A percentile compares a stretch with the other conserved stretches of the same genome.
Evolutionary conservation across 2,113 vertebrate species (phyloP).

Genomic region (Strix uralensis): DNA sequence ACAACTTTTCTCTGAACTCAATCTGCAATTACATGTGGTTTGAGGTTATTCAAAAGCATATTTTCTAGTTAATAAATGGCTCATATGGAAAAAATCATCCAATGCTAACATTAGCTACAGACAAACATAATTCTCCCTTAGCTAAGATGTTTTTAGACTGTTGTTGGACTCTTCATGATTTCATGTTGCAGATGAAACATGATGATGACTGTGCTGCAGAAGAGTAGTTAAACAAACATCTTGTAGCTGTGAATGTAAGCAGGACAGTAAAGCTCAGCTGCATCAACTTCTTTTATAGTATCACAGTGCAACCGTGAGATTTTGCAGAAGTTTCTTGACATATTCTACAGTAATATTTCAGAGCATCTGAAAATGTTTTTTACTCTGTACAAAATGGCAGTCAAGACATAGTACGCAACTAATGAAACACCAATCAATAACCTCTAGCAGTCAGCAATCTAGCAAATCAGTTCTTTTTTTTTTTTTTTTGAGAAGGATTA

Average conservation of each 20-base stretch:
- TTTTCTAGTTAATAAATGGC: not conserved
- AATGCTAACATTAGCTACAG: not conserved
- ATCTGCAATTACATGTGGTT: not conserved
- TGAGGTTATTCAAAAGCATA: not conserved
- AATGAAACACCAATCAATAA: not conserved
- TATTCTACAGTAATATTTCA: not conserved
- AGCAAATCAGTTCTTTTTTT: not conserved
- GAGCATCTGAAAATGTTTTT: not conserved
- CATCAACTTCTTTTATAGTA: not conserved
- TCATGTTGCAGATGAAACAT: not conserved
- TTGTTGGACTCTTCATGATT: not conserved
- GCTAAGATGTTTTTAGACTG: not conserved
- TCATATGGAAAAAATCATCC: not conserved
- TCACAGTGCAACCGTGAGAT: not conserved
- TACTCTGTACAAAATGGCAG: not conserved
- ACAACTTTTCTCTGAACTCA: not conserved
- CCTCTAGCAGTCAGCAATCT: not conserved
- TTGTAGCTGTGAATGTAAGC: not conserved
- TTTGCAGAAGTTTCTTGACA: not conserved
- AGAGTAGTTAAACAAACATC: not conserved
- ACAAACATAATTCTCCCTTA: not conserved
- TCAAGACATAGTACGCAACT: not conserved
- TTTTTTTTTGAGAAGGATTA: not conserved
- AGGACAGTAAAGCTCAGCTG: not conserved
- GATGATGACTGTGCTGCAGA: not conserved